These are phyloP conservation scores for Ganaspis sp. DNA, from an alignment of 1,140 invertebrate species.

Conservation along the genomic window DNA sequence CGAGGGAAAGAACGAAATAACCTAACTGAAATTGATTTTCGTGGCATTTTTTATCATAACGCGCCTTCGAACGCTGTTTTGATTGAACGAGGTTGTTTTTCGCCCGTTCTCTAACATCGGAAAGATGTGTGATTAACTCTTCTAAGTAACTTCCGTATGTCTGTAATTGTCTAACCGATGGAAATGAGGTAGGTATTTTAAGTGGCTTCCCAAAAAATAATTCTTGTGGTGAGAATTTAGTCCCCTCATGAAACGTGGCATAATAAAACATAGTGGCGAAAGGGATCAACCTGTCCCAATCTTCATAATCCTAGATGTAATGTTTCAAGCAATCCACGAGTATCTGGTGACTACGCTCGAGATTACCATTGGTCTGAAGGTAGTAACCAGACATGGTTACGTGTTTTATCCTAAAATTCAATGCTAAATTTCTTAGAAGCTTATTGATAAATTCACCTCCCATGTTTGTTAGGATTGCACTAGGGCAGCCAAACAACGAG, in stretches of 20 bases:
- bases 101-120: not conserved
- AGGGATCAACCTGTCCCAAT: no score
- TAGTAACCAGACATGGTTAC: no score
- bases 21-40: no score
- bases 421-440: no score
- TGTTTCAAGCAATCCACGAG: not conserved
- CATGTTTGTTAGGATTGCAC: not conserved
- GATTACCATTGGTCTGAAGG: no score
- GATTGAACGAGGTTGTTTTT: not conserved
- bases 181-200: not conserved
- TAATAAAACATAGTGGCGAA: no score
- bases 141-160: not conserved
- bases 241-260: not conserved
- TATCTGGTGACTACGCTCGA: not conserved
- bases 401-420: not conserved
- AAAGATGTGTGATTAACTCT: not conserved
- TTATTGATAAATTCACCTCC: not conserved
- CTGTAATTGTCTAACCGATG: not conserved
- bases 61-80: not conserved
- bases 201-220: no score
- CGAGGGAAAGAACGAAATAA: not conserved
- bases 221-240: no score
- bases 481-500: not conserved
- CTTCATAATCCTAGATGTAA: no score
- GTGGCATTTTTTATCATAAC: no score